Base-by-base conservation (phyloP, 2,797 vertebrate species). In the Cryptoblepharus egeriae region DNA sequence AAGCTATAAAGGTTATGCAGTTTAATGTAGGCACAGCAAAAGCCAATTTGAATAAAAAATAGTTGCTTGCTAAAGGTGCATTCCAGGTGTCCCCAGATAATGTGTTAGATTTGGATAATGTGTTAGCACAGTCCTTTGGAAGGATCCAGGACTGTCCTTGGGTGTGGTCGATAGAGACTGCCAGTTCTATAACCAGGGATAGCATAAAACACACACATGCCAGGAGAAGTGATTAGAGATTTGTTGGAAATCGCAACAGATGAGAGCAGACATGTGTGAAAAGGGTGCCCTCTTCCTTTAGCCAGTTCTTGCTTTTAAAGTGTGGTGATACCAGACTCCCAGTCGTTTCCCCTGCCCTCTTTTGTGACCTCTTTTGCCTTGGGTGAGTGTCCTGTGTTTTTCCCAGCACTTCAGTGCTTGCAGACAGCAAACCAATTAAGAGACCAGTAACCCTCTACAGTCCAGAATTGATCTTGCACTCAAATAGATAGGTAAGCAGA, bases 331-430 rank as follows among this genome's bases (percentile, higher is more conserved):
- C 16, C 4, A 2, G 12, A 10, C 20, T 5, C 32, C 18, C 30
- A 9, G 1, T 1, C 30, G 6, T 15, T 18, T 6, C 5, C 20
- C 3, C 58, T 9, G 8, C 4, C 75, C 9, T 11, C 42, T 15
- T 52, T 85, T 35, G 30, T 3, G n/a, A 32, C 20, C 22, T 30
- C 5, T 6, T 10, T 35, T 52, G 37, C 20, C 20, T 32, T 5
- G 5, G 4, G 37, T 24, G 18, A 24, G 10, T 2, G 74, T 81
- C 80, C 61, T 42, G 82, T 79, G 7, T 26, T 9, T 1, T 35
- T 77, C 85, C 75, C 88, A 80, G 75, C 77, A 64, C 75, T 76
- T 83, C 57, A 67, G 77, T 61, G 37, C 71, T 30, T 85, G 86
- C 67, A 80, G 85, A 75, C 75, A 63, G 78, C 13, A 20, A 26